Evolutionary conservation across 2,113 vertebrate species (phyloP).

Genomic region (Lamprotornis superbus): DNA sequence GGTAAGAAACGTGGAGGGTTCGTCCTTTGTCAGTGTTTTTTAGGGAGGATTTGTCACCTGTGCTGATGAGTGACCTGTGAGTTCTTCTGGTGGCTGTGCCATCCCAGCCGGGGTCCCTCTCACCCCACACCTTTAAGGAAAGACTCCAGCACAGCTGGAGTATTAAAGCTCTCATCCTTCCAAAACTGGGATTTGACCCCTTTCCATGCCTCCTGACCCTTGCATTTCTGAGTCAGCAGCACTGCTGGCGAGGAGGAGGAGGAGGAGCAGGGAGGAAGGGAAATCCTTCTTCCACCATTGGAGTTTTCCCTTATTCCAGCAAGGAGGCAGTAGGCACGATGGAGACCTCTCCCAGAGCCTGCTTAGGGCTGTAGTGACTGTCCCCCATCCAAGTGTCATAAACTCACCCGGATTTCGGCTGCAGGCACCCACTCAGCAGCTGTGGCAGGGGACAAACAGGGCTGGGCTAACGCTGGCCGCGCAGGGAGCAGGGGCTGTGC

Average conservation of each 20-base stretch:
- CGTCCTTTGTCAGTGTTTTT: background rate
- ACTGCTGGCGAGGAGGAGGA: background rate
- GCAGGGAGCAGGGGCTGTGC: background rate
- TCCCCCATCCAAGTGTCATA: background rate
- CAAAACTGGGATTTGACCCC: background rate
- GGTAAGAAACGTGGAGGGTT: background rate
- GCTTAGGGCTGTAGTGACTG: background rate
- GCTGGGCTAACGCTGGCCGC: background rate
- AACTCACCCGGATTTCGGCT: background rate
- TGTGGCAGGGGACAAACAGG: fast-evolving
- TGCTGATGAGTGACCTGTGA: fast-evolving
- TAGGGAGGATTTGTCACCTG: background rate
- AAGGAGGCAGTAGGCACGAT: background rate
- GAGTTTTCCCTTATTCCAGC: background rate
- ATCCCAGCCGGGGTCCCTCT: background rate
- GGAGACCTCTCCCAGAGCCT: background rate
- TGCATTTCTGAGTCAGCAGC: background rate
- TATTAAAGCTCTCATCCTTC: background rate
- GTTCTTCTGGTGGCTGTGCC: background rate
- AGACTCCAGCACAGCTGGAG: background rate
- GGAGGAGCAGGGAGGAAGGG: background rate
- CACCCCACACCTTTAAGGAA: background rate
- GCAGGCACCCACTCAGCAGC: fast-evolving
- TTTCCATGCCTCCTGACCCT: fast-evolving
- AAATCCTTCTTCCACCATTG: background rate